These are phyloP conservation scores for Lycophotia porphyrea DNA, from an alignment of 2,888 invertebrate species.

Conservation along the genomic window DNA sequence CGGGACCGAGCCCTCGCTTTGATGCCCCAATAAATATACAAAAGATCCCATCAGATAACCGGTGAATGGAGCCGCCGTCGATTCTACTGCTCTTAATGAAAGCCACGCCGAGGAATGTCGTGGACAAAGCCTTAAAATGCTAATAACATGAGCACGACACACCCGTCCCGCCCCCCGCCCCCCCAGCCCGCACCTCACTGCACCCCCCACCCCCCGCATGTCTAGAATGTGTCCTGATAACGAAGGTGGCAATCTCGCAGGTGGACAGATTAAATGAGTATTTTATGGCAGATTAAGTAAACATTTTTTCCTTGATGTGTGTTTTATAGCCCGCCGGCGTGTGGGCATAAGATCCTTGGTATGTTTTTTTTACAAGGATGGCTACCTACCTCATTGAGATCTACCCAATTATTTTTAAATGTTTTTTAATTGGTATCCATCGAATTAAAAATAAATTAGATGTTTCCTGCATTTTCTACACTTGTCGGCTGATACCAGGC, in stretches of 20 bases:
- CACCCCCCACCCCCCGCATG: conserved; percentile 26
- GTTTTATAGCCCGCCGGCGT: conserved; percentile 66
- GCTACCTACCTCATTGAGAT: conserved; percentile 32
- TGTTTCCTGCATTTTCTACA: conserved; percentile 36
- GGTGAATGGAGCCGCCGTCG: conserved; percentile 69
- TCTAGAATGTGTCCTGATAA: conserved; percentile 78
- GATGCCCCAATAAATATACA: conserved; percentile 86
- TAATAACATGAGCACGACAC: conserved; percentile 75
- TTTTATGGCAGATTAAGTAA: conserved; percentile 79
- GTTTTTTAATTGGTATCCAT: conserved; percentile 46
- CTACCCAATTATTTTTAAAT: conserved; percentile 48
- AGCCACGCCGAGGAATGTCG: conserved; percentile 74
- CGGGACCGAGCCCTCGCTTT: conserved; percentile 66
- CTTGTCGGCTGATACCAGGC: conserved; percentile 43
- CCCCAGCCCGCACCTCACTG: conserved; percentile 18
- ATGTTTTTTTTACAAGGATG: conserved; percentile 31
- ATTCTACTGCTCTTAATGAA: conserved; percentile 74
- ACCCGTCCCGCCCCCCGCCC: conserved; percentile 45
- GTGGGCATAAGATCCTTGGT: conserved; percentile 47
- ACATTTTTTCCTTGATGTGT: conserved; percentile 66
- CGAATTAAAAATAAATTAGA: conserved; percentile 51
- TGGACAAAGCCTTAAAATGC: conserved; percentile 79
- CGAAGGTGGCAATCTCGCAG: conserved; percentile 77
- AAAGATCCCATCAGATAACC: conserved; percentile 84
- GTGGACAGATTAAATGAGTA: conserved; percentile 76